A percentile compares a stretch with the other conserved stretches of the same genome.
Conservation (phyloP, 92 coral and sea anemone species). For the Epizoanthus rinbou region DNA sequence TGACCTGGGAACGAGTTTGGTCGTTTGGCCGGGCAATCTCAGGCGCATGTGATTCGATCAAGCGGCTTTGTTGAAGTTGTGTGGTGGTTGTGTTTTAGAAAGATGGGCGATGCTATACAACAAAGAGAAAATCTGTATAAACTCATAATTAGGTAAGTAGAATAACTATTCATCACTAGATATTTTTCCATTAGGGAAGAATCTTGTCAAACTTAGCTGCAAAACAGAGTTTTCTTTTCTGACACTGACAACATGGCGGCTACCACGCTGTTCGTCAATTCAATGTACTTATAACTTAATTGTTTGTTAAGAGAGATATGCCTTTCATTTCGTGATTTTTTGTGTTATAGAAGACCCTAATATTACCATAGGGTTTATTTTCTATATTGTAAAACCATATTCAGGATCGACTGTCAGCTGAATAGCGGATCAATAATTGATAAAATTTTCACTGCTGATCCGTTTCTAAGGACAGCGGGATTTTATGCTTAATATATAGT, state of each 20-base stretch:
- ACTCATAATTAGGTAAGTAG: slow-evolving; percentile 88
- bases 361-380: too few relatives aligned
- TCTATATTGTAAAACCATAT: too few relatives aligned
- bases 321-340: not conserved
- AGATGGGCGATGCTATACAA: slow-evolving; percentile 84
- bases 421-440: too few relatives aligned
- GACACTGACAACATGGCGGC: slow-evolving; percentile 35
- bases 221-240: not conserved
- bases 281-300: not conserved
- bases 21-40: too few relatives aligned
- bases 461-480: too few relatives aligned
- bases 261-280: slow-evolving; percentile 29
- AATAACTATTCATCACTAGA: not conserved
- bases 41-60: not conserved
- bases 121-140: slow-evolving; percentile 92
- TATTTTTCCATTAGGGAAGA: not conserved
- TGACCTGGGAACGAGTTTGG: too few relatives aligned
- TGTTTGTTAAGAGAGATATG: not conserved
- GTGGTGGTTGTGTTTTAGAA: slow-evolving; percentile 22
- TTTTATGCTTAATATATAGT: too few relatives aligned
- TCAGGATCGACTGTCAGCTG: too few relatives aligned
- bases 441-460: too few relatives aligned
- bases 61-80: not conserved
- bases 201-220: not conserved
- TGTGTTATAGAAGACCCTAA: not conserved